Percentiles rank a stretch among this genome's conserved stretches.
These are phyloP conservation scores for Dipus sagitta DNA, from an alignment of 2,797 vertebrate species.

Conservation along the genomic window DNA sequence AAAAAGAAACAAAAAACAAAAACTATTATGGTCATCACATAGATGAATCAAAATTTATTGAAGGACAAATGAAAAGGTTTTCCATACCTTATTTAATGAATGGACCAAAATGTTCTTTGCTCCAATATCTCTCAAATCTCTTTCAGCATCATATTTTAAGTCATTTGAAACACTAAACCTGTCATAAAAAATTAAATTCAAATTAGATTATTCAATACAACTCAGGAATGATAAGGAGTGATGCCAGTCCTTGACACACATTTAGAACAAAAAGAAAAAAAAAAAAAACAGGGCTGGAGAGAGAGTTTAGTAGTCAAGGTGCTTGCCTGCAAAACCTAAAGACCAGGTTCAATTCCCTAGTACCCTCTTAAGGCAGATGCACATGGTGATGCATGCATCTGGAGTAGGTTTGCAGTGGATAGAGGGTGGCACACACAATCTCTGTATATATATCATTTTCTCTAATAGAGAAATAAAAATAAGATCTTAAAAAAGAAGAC, in stretches of 20 bases:
- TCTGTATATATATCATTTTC: no score
- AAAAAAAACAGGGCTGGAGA: not conserved
- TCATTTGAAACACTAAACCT: constrained; percentile 99
- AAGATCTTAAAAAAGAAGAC: not conserved
- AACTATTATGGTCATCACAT: not conserved
- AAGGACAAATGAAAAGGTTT: constrained; percentile 75
- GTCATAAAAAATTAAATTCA: constrained; percentile 59
- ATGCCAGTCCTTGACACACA: not conserved
- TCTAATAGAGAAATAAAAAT: no score
- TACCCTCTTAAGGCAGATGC: no score
- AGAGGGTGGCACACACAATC: no score
- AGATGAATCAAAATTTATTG: not conserved
- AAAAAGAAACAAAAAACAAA: not conserved
- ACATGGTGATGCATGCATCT: no score
- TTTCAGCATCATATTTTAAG: constrained; percentile 98
- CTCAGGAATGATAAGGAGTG: not conserved
- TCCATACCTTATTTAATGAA: constrained; percentile 97
- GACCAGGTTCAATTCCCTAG: no score
- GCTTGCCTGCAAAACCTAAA: no score
- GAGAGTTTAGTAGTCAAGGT: no score
- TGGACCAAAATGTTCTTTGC: constrained; percentile 99
- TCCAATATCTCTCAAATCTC: constrained; percentile 97
- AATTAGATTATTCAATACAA: not conserved
- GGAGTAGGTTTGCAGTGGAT: no score
- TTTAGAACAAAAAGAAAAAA: not conserved